A percentile compares a stretch with the other conserved stretches of the same genome.
phyloP scores from a whole-genome alignment of 2,888 invertebrate species.

The Epinotia bilunana region DNA sequence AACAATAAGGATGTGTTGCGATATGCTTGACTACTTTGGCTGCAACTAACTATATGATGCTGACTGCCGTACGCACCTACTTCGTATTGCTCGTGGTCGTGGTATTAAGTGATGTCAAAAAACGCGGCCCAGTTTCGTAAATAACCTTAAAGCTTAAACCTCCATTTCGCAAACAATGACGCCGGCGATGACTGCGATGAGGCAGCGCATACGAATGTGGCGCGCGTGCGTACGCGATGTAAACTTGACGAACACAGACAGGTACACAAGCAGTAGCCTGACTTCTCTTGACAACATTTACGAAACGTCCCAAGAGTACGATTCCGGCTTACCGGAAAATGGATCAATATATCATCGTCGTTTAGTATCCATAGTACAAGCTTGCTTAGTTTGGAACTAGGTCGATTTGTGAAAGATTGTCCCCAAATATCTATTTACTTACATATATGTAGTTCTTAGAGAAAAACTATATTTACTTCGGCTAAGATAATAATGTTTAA shows the following conservation, averaged over 20 bases:
- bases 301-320: neutral
- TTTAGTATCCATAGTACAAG: too few species aligned
- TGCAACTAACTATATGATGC: too few species aligned
- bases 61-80: too few species aligned
- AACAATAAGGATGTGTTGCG: too few species aligned
- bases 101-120: neutral
- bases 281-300: neutral
- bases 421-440: too few species aligned
- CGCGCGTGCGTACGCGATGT: slow-evolving; percentile 15
- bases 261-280: neutral
- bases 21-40: too few species aligned
- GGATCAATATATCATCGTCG: too few species aligned
- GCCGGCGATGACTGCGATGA: slow-evolving; percentile 8
- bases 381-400: too few species aligned
- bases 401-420: too few species aligned
- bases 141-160: neutral
- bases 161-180: slow-evolving; percentile 1
- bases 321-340: neutral
- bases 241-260: neutral
- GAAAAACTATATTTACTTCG: too few species aligned
- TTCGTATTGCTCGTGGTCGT: neutral
- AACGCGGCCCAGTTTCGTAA: slow-evolving; percentile 3
- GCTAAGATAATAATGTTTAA: too few species aligned
- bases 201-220: neutral
- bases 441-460: too few species aligned